Evolutionary conservation across 30 jellyfish, hydroid and myxozoan species (phyloP), one percentile per base, ranked within the genome.

Genomic region (Turritopsis rubra): DNA sequence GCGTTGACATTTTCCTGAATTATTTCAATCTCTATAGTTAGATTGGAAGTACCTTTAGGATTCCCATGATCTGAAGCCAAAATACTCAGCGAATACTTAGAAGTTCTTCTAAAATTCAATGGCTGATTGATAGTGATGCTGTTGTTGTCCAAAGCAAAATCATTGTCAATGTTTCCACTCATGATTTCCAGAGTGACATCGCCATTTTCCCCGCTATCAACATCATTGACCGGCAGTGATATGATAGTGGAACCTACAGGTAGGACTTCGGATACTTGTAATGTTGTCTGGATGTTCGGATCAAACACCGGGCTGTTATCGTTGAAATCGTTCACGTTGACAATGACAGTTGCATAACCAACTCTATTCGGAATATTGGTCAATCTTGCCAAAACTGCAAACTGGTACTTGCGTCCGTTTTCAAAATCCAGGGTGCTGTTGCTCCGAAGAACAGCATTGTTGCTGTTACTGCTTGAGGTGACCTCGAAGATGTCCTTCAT

Each of bases 141-240:
- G 30, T 72, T 8, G 79, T 52, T 53, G 8, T 23, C 54, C 52
- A 75, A 23, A 5, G 65, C 29, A 24, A 17, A 17, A 1, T 75
- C 54, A n/a, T n/a, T n/a, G n/a, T n/a, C n/a, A n/a, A n/a, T n/a
- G 68, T 75, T 21, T 13, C 19, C 66, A 21, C 29, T 53, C 16
- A 17, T 53, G 29, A 75, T 26, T 23, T 23, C 0, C 54, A 79
- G 53, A 0, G 28, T 21, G 21, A 79, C 81, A 16, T 21, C 79
- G 27, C 82, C 25, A 52, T 79, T 79, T 22, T 29, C 31, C 21
- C 85, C 85, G 21, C 17, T 9, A 79, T 79, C 85, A 31, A 31
- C 31, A 52, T 79, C 85, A 29, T 24, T 16, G 7, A 17, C 19
- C 16, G 79, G 24, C 7, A 25, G 18, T 21, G 28, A 29, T 0